Evolutionary conservation across 2,797 vertebrate species (phyloP).

Genomic region (Emydoidea blandingii): DNA sequence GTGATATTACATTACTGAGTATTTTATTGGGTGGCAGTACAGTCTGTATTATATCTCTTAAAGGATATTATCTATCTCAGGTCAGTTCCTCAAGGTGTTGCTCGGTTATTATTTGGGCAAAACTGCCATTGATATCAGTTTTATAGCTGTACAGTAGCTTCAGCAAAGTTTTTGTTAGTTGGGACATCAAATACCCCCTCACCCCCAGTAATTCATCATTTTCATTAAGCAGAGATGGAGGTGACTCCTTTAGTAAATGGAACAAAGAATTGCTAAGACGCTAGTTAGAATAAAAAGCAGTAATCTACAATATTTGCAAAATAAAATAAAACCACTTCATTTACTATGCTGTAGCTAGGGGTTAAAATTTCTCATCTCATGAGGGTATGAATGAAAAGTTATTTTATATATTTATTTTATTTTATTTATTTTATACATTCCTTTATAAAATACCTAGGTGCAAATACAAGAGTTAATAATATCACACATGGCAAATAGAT

Average conservation of each 20-base stretch:
- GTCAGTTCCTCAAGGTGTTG: not conserved
- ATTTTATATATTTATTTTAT: not conserved
- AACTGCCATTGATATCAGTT: not conserved
- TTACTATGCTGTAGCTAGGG: not conserved
- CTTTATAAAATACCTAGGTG: not conserved
- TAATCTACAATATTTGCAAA: accelerated
- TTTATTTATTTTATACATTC: not conserved
- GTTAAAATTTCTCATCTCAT: accelerated
- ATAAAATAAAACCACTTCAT: not conserved
- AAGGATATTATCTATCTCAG: not conserved
- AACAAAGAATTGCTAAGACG: not conserved
- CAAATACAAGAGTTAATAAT: not conserved
- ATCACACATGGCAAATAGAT: not conserved
- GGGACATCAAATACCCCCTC: not conserved
- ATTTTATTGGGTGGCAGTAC: not conserved
- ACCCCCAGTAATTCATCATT: accelerated
- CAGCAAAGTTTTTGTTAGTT: not conserved
- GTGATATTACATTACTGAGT: not conserved
- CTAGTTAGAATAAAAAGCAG: not conserved
- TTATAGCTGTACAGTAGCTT: not conserved
- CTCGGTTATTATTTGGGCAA: not conserved
- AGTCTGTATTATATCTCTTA: not conserved
- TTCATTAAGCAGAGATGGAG: not conserved
- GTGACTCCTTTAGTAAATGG: too few species aligned
- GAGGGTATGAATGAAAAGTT: not conserved